These are phyloP conservation scores for Hipposideros larvatus DNA, from an alignment of 2,797 vertebrate genomes.

Conservation along the genomic window DNA sequence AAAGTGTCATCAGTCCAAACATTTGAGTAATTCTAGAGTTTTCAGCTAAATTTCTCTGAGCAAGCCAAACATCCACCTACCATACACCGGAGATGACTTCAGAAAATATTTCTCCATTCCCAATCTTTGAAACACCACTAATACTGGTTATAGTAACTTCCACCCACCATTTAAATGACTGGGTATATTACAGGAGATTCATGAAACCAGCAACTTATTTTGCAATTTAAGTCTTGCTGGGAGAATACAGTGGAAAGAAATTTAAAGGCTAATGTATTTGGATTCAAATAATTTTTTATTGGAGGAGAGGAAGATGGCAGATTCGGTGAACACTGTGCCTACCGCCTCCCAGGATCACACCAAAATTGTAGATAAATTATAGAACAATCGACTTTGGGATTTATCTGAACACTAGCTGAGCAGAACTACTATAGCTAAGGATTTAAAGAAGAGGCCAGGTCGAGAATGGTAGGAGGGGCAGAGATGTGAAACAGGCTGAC, in stretches of 20 bases:
- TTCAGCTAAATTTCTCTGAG: conserved; percentile 68
- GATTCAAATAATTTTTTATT: background rate
- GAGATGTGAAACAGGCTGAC: too few relatives aligned
- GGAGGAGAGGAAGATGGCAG: too few relatives aligned
- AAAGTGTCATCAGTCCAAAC: conserved; percentile 76
- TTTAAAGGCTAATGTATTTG: background rate
- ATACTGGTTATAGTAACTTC: conserved; percentile 69
- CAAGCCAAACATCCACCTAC: conserved; percentile 69
- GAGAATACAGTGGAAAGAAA: background rate
- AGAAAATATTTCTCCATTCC: conserved; percentile 68
- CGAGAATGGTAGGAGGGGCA: too few relatives aligned
- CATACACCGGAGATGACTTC: conserved; percentile 74
- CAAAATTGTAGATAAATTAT: too few relatives aligned
- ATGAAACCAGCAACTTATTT: conserved; percentile 51
- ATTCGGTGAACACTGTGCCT: too few relatives aligned
- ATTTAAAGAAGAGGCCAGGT: too few relatives aligned
- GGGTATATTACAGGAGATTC: conserved; percentile 53
- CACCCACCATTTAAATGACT: conserved; percentile 57
- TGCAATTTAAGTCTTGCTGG: background rate
- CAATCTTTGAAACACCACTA: conserved; percentile 72
- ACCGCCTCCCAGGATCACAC: too few relatives aligned
- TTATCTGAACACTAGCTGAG: too few relatives aligned
- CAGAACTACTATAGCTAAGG: too few relatives aligned
- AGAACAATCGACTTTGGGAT: too few relatives aligned
- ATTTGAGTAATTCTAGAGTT: conserved; percentile 68